Percentiles rank a stretch among this genome's conserved stretches.
phyloP scores from a whole-genome alignment of 2,797 vertebrate genomes.

The Tenualosa ilisha region DNA sequence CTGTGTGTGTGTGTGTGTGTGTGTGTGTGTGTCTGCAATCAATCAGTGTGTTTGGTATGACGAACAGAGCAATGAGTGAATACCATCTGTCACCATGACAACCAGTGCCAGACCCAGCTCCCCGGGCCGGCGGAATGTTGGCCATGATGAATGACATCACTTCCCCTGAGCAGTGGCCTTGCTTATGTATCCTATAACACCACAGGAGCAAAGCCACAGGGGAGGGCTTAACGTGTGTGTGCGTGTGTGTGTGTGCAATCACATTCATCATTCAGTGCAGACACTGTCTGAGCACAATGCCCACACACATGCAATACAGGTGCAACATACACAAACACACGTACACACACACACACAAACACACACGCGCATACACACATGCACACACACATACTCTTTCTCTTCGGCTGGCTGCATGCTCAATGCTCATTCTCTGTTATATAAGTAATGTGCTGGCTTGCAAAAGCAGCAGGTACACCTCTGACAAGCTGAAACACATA shows the following conservation, averaged over 20 bases:
- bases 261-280: not conserved
- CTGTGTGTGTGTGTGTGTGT: not conserved
- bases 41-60: not conserved
- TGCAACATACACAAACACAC: constrained; percentile 31
- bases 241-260: not conserved
- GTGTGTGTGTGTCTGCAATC: not conserved
- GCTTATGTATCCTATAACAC: not conserved
- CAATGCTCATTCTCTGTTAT: not conserved
- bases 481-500: not conserved
- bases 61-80: not conserved
- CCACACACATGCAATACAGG: not conserved
- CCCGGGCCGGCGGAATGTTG: not conserved
- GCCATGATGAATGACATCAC: constrained; percentile 5
- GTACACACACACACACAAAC: not conserved
- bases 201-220: not conserved
- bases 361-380: not conserved
- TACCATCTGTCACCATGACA: not conserved
- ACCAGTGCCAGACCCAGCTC: not conserved
- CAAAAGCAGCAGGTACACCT: not conserved
- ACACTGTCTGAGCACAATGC: not conserved
- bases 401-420: not conserved
- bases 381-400: not conserved
- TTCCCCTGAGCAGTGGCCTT: not conserved
- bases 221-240: not conserved
- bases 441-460: not conserved